Evolutionary conservation across 2,888 invertebrate genomes (phyloP).

Genomic region (Acanthosepion pharaonis): DNA sequence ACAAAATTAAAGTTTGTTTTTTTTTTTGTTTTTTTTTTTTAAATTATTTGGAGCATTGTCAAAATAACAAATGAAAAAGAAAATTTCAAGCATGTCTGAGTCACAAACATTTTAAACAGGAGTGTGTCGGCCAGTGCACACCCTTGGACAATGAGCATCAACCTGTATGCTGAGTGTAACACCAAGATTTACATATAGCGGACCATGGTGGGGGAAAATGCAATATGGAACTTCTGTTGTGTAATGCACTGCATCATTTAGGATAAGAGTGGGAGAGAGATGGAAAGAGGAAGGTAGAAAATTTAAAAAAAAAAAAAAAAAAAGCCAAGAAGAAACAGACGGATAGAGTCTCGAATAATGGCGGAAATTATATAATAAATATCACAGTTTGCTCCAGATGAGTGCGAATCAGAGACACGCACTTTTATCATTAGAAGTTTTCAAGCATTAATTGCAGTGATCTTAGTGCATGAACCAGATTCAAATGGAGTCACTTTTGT

Average conservation of each 20-base stretch:
- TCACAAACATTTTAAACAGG: not conserved
- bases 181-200: not conserved
- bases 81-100: not conserved
- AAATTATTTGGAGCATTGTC: not conserved
- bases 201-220: not conserved
- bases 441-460: not conserved
- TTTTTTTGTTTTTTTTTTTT: not conserved
- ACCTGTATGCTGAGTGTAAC: not conserved
- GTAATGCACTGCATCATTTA: not conserved
- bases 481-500: not conserved
- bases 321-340: not conserved
- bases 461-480: not conserved
- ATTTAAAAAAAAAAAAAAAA: not conserved
- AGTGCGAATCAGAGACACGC: not conserved
- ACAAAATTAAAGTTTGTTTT: not conserved
- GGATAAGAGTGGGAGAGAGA: not conserved
- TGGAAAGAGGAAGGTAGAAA: not conserved
- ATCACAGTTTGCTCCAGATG: constrained; percentile 1
- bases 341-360: not conserved
- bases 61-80: not conserved
- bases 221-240: not conserved
- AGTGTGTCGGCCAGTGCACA: not conserved
- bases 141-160: not conserved
- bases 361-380: not conserved
- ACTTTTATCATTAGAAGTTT: not conserved